Evolutionary conservation across 2,113 vertebrate species (phyloP).

Genomic region (Ptilorrhoa leucosticta): DNA sequence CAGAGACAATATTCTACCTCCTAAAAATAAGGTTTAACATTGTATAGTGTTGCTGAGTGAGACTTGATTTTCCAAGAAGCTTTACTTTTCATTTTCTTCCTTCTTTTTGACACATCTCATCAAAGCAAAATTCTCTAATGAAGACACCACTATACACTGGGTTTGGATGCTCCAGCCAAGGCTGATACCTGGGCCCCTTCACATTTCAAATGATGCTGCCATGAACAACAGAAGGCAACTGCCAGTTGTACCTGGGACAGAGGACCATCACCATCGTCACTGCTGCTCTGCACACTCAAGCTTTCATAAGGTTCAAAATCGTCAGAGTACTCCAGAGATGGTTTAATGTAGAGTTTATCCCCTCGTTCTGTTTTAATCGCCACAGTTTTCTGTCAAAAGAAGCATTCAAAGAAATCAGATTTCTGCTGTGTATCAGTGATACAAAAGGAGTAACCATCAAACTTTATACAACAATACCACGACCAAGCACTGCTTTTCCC

Average conservation of each 20-base stretch:
- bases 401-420: background rate
- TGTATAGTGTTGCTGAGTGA: background rate
- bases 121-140: background rate
- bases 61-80: background rate
- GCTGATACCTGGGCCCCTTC: fast-evolving
- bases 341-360: slow-evolving; percentile 70
- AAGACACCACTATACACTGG: background rate
- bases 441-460: background rate
- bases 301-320: slow-evolving; percentile 83
- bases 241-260: slow-evolving; percentile 59
- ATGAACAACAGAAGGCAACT: background rate
- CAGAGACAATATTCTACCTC: background rate
- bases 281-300: slow-evolving; percentile 69
- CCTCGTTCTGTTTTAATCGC: slow-evolving; percentile 87
- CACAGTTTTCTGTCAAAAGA: slow-evolving; percentile 77
- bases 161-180: background rate
- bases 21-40: background rate
- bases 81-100: background rate
- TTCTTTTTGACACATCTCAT: background rate
- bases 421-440: background rate
- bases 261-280: background rate
- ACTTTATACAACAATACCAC: background rate
- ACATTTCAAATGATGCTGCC: background rate
- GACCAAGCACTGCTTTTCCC: background rate
- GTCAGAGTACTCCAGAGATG: slow-evolving; percentile 77